Evolutionary conservation across 2,888 invertebrate genomes (phyloP), one percentile per base, ranked within the genome.

Genomic region (Miltochrista miniata): DNA sequence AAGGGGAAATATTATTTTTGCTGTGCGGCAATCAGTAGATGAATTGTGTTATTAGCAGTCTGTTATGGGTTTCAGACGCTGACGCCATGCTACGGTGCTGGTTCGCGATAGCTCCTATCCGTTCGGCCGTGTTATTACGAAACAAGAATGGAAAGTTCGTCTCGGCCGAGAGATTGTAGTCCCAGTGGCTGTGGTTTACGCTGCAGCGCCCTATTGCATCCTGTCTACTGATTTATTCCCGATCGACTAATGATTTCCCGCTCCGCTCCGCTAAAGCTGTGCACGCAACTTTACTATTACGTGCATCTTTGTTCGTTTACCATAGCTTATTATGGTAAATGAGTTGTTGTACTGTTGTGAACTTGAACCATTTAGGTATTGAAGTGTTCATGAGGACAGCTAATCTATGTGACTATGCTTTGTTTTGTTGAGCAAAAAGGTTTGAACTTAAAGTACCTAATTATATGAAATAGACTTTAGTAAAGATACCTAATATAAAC

Each of bases 71-170:
- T 74, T 74, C 80, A 80, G 74, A 72, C 69, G 53, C 52, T 59
- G 60, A 67, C 53, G 63, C 57, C 56, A 64, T 24, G 18, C 56
- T 61, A 66, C 65, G 63, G 60, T 65, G 63, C 65, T 71, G 71
- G 55, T 64, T 68, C 76, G 72, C 71, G 76, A 79, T 74, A 74
- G 71, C 76, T 79, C 76, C 72, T 83, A 80, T 82, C 80, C 73
- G 76, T 70, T 84, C 76, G 76, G 74, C 79, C 83, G 81, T 83
- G 64, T 74, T 80, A 82, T 90, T 87, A 87, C 86, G 87, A 88
- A 87, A 89, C 85, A 72, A 80, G 81, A 88, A 88, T 87, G 78
- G 85, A 85, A 88, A 87, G 87, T 85, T 77, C 69, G 79, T 83
- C 85, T 78, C 75, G 68, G 70, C 73, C 63, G 73, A 78, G 81